Evolutionary conservation across 2,797 vertebrate genomes (phyloP).

Genomic region (Rhynchonycteris naso): DNA sequence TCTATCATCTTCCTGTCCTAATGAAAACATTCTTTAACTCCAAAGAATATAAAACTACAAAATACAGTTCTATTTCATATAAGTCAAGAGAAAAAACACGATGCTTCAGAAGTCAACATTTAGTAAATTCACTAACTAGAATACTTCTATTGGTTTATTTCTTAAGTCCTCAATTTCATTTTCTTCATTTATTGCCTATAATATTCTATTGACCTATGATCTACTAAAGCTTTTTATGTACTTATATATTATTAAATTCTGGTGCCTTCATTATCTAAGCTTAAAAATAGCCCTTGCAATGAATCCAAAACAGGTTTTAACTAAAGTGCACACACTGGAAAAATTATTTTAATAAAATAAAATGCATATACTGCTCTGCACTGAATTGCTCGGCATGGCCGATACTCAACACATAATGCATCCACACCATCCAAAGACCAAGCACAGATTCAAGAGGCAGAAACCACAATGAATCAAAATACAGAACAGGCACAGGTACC

Average conservation of each 20-base stretch:
- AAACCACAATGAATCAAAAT: not conserved
- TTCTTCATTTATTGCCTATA: not conserved
- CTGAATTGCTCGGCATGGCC: not conserved
- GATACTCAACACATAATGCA: not conserved
- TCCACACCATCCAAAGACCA: not conserved
- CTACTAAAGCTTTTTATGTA: not conserved
- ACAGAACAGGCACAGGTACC: not conserved
- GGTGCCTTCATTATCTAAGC: slow-evolving; percentile 8
- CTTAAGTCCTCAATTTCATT: not conserved
- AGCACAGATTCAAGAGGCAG: not conserved
- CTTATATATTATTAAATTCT: slow-evolving; percentile 22
- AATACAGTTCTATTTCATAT: slow-evolving; percentile 3
- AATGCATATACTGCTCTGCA: not conserved
- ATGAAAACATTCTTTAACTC: slow-evolving; percentile 23
- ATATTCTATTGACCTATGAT: not conserved
- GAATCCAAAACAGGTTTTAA: not conserved
- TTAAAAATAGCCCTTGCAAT: not conserved
- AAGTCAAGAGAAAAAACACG: not conserved
- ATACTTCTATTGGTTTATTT: not conserved
- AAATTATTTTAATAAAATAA: not conserved
- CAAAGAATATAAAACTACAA: slow-evolving; percentile 4
- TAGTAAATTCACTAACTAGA: not conserved
- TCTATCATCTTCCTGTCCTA: not conserved
- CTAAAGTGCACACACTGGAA: not conserved
- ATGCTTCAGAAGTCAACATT: slow-evolving; percentile 30